These are phyloP conservation scores for Urophycis tenuis DNA, from an alignment of 2,797 vertebrate genomes.

Conservation along the genomic window DNA sequence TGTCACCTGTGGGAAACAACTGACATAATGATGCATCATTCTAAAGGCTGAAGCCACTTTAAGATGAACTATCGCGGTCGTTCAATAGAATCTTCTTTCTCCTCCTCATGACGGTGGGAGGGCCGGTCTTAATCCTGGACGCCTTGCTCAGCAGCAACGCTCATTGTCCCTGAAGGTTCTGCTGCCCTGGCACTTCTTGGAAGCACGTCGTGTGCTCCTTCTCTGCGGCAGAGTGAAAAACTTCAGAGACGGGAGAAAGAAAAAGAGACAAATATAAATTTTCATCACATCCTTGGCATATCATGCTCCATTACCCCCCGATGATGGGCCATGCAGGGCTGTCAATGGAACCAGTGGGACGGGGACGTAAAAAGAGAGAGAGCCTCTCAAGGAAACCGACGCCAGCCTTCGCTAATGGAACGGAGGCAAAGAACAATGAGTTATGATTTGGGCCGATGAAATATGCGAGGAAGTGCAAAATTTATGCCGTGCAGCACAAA, in stretches of 20 bases:
- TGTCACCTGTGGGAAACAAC: neutral
- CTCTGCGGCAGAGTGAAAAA: constrained; percentile 27
- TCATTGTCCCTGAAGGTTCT: constrained; percentile 36
- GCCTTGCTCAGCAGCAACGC: constrained; percentile 26
- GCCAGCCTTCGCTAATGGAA: constrained; percentile 24
- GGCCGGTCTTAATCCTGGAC: constrained; percentile 24
- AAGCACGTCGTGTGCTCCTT: constrained; percentile 27
- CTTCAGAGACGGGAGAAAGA: constrained; percentile 9
- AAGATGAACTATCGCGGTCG: constrained; percentile 28
- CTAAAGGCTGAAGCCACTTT: constrained; percentile 13
- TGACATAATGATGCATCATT: neutral
- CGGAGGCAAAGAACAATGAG: constrained; percentile 22
- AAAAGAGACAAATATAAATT: constrained; percentile 51
- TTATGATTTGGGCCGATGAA: constrained; percentile 30
- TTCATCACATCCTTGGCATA: constrained; percentile 53
- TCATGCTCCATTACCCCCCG: constrained; percentile 58
- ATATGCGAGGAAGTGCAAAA: neutral
- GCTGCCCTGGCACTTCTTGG: constrained; percentile 39
- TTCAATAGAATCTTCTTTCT: constrained; percentile 12
- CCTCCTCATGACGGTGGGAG: constrained; percentile 31
- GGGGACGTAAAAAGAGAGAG: constrained; percentile 25
- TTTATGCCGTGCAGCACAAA: neutral
- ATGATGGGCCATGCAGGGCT: constrained; percentile 56
- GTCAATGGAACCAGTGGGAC: constrained; percentile 48
- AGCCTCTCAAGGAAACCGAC: constrained; percentile 7